These are phyloP conservation scores for Actinemys pallida DNA, from an alignment of 2,113 vertebrate species.

Conservation along the genomic window DNA sequence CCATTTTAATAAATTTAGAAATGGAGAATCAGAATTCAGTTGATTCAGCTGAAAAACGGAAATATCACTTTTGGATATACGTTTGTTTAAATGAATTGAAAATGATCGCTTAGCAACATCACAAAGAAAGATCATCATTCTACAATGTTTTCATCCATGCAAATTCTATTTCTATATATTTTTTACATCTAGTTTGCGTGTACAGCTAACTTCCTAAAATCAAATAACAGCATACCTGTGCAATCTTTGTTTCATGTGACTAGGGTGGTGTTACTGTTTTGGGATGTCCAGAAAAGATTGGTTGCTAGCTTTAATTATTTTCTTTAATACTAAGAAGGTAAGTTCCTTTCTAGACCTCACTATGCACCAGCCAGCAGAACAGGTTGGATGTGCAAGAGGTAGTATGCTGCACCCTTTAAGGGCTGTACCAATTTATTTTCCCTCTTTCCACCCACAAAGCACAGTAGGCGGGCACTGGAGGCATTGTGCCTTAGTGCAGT, in stretches of 20 bases:
- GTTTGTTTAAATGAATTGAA: not conserved
- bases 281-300: not conserved
- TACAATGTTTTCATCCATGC: not conserved
- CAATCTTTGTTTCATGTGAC: not conserved
- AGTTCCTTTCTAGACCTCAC: not conserved
- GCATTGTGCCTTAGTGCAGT: too few relatives aligned
- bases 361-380: not conserved
- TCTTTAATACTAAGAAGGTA: not conserved
- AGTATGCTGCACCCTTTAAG: too few relatives aligned
- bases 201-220: not conserved
- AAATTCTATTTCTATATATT: not conserved
- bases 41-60: not conserved
- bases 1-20: not conserved
- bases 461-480: too few relatives aligned
- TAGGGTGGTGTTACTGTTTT: not conserved
- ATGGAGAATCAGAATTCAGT: not conserved
- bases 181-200: not conserved
- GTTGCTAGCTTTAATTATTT: not conserved
- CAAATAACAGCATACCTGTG: not conserved
- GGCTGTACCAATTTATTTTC: too few relatives aligned
- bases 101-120: not conserved
- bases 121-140: not conserved
- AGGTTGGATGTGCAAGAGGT: not conserved
- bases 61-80: not conserved
- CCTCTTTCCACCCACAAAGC: too few relatives aligned